These are phyloP conservation scores for Antheraea pernyi DNA, from an alignment of 1,140 invertebrate species.

Conservation along the genomic window DNA sequence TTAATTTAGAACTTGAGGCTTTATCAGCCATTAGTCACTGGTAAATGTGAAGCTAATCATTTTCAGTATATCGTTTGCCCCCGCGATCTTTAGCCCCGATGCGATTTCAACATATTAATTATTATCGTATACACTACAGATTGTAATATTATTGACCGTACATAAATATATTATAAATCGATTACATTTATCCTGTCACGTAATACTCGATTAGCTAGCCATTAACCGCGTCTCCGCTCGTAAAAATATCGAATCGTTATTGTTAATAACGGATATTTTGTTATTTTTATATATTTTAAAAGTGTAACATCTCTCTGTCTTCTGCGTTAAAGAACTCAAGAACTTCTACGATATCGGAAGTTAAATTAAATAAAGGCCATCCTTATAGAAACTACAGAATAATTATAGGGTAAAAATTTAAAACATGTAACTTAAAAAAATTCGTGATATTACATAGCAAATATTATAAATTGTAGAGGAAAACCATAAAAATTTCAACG, in stretches of 20 bases:
- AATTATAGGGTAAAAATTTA: not conserved
- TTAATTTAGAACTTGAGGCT: not conserved
- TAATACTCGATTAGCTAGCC: not conserved
- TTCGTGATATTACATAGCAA: not conserved
- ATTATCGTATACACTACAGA: not conserved
- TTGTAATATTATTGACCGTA: not conserved
- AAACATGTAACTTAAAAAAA: not conserved
- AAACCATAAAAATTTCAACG: not conserved
- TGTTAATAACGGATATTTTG: no score
- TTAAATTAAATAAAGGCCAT: not conserved
- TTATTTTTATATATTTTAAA: no score
- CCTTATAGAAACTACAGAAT: not conserved
- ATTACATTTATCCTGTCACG: not conserved
- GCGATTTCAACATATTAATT: conserved; percentile 2
- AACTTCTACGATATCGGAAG: no score
- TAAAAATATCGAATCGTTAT: not conserved
- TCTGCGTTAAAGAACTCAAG: no score
- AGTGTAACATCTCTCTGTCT: no score
- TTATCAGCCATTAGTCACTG: not conserved
- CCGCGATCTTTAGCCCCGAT: conserved; percentile 1
- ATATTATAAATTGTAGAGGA: not conserved
- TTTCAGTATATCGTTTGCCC: not conserved
- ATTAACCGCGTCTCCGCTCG: not conserved
- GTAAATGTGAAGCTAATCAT: conserved; percentile 1
- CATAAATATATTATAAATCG: not conserved